Percentiles rank a stretch among this genome's conserved stretches.
Evolutionary conservation across 1,140 invertebrate genomes (phyloP).

Genomic region (Dufourea novaeangliae): DNA sequence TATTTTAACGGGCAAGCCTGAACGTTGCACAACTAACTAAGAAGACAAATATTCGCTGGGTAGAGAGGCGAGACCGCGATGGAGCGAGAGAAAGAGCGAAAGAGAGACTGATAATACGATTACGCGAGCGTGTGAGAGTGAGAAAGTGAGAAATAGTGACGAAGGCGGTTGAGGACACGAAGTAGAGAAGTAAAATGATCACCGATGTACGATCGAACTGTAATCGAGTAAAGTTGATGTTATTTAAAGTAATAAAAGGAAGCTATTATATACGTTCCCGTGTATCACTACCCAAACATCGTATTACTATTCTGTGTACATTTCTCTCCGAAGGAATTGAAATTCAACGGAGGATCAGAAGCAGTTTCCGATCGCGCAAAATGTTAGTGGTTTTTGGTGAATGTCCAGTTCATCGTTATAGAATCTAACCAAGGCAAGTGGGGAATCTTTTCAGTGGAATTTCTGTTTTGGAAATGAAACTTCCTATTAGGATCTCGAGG

Average conservation of each 20-base stretch:
- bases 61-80: constrained; percentile 46
- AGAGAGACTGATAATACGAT: neutral
- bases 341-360: too few species aligned
- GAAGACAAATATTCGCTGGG: constrained; percentile 54
- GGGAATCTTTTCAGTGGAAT: too few species aligned
- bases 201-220: constrained; percentile 75
- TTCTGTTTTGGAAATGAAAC: too few species aligned
- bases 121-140: neutral
- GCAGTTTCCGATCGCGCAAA: too few species aligned
- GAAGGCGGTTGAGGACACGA: constrained; percentile 11
- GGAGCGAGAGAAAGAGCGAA: constrained; percentile 1
- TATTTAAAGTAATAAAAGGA: constrained; percentile 78
- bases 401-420: too few species aligned
- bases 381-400: too few species aligned
- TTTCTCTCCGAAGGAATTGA: too few species aligned
- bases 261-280: constrained; percentile 56
- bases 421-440: too few species aligned
- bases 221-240: constrained; percentile 81
- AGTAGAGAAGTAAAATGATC: constrained; percentile 46
- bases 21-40: constrained; percentile 75
- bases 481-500: too few species aligned
- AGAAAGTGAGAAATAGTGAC: neutral
- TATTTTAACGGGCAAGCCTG: constrained; percentile 67
- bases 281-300: neutral
- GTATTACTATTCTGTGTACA: too few species aligned